These are phyloP conservation scores for Camponotus pennsylvanicus DNA, from an alignment of 1,140 invertebrate species.

Conservation along the genomic window DNA sequence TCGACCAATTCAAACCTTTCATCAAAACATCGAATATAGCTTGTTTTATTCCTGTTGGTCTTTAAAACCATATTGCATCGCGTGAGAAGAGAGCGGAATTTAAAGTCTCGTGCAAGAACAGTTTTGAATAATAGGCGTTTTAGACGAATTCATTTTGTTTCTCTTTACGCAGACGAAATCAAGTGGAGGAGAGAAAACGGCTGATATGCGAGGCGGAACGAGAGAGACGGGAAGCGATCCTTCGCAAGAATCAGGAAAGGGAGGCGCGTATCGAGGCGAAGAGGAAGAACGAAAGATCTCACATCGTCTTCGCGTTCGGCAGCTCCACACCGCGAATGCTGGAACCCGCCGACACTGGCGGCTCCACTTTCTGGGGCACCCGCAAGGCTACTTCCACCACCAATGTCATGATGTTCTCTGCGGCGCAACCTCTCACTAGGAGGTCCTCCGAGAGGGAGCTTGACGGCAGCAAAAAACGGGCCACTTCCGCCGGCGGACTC, in stretches of 20 bases:
- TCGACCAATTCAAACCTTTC: no score
- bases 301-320: conserved; percentile 93
- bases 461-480: conserved; percentile 93
- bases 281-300: conserved; percentile 89
- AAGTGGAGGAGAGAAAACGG: conserved; percentile 95
- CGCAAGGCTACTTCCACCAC: conserved; percentile 95
- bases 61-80: no score
- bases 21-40: no score
- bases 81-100: neutral
- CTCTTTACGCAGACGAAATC: conserved; percentile 81
- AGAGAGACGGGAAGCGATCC: conserved; percentile 93
- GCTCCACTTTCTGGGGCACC: conserved; percentile 92
- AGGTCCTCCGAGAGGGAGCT: conserved; percentile 93
- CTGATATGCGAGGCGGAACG: conserved; percentile 95
- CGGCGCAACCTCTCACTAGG: conserved; percentile 91
- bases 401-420: conserved; percentile 91
- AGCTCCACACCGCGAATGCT: conserved; percentile 95
- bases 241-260: conserved; percentile 94
- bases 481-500: conserved; percentile 91
- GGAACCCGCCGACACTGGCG: conserved; percentile 92
- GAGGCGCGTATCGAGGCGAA: conserved; percentile 93
- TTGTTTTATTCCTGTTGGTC: no score
- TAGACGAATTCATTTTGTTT: neutral
- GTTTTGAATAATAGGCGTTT: neutral
- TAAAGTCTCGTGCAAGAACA: neutral